These are phyloP conservation scores for Thymelicus acteon DNA, from an alignment of 2,888 invertebrate genomes.

Conservation along the genomic window DNA sequence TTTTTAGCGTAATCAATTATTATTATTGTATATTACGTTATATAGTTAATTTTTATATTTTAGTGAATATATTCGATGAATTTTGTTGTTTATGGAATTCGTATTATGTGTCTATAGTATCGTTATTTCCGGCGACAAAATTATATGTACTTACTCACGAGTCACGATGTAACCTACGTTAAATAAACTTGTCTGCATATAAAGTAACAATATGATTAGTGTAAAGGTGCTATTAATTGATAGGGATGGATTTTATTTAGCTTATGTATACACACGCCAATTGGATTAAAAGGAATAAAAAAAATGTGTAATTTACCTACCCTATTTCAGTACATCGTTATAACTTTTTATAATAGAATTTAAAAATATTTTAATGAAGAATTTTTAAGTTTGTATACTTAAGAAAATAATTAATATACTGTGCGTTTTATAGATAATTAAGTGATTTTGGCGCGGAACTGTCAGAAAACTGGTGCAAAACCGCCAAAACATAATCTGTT, in stretches of 20 bases:
- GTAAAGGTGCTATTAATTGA: slow-evolving; percentile 47
- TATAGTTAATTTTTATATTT: slow-evolving; percentile 27
- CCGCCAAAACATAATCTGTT: neutral
- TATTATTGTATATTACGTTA: slow-evolving; percentile 40
- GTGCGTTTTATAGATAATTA: neutral
- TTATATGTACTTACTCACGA: slow-evolving; percentile 30
- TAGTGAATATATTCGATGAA: slow-evolving; percentile 37
- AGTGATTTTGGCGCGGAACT: neutral
- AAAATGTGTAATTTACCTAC: neutral
- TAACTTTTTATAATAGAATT: no score
- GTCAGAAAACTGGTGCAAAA: neutral
- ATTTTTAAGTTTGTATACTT: neutral
- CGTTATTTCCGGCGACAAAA: slow-evolving; percentile 68
- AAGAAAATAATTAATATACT: neutral
- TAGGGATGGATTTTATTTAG: slow-evolving; percentile 29
- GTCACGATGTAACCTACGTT: slow-evolving; percentile 37
- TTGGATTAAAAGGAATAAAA: neutral
- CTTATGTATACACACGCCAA: neutral
- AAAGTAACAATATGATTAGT: slow-evolving; percentile 9
- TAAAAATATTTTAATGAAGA: no score
- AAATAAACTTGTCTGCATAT: slow-evolving; percentile 7
- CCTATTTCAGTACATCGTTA: no score
- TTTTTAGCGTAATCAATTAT: slow-evolving; percentile 43
- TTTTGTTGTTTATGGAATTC: slow-evolving; percentile 68
- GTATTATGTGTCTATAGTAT: slow-evolving; percentile 77